These are phyloP conservation scores for Psettodes erumei DNA, from an alignment of 2,113 vertebrate species.

Conservation along the genomic window DNA sequence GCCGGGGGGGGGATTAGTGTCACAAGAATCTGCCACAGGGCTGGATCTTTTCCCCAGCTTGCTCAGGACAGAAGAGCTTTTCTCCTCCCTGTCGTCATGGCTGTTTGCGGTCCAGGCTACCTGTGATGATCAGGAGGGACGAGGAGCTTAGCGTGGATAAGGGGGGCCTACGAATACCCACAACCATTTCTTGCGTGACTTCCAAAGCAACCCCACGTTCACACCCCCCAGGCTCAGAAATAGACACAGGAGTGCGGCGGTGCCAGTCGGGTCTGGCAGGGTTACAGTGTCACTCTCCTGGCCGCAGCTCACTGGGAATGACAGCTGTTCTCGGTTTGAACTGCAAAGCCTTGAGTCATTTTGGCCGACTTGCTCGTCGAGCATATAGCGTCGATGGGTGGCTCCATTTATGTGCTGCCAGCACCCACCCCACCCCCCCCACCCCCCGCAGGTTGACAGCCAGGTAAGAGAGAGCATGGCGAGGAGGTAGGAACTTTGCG, in stretches of 20 bases:
- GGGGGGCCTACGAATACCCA: constrained; percentile 43
- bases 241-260: constrained; percentile 41
- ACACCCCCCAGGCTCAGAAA: constrained; percentile 48
- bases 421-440: neutral
- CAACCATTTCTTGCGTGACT: constrained; percentile 16
- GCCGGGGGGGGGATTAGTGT: constrained; percentile 52
- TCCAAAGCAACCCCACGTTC: constrained; percentile 50
- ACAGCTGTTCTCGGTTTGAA: constrained; percentile 51
- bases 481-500: constrained; percentile 36
- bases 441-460: neutral
- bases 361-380: constrained; percentile 28
- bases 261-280: constrained; percentile 55
- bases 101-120: constrained; percentile 47
- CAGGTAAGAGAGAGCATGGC: constrained; percentile 26
- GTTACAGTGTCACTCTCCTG: constrained; percentile 49
- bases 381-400: neutral
- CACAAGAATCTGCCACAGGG: constrained; percentile 49
- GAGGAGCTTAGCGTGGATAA: constrained; percentile 28
- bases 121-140: constrained; percentile 51
- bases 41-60: constrained; percentile 58
- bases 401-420: constrained; percentile 19
- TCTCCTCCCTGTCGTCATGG: constrained; percentile 34
- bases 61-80: constrained; percentile 44
- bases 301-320: constrained; percentile 30
- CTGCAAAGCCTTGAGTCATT: constrained; percentile 14